Conservation (phyloP, 2,888 invertebrate species). For the Caenorhabditis drosophilae region DNA sequence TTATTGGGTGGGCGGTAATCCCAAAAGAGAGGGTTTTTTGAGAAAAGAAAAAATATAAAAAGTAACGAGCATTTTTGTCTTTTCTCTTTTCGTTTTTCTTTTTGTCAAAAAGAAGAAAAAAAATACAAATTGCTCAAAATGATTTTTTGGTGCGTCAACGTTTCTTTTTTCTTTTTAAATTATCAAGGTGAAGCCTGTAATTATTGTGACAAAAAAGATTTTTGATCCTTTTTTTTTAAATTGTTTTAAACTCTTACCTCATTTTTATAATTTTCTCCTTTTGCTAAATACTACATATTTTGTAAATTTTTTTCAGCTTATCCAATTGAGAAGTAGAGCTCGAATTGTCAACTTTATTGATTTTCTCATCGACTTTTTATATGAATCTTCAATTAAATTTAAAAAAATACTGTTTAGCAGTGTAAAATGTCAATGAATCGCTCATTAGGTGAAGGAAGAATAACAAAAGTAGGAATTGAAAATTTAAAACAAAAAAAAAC, state of each 20-base stretch:
- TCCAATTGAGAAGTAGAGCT: too few relatives aligned
- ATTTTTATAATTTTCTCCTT: background rate
- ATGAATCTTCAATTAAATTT: too few relatives aligned
- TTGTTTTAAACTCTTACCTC: background rate
- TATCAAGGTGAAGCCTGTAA: background rate
- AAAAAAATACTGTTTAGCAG: too few relatives aligned
- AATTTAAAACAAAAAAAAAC: background rate
- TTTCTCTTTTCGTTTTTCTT: background rate
- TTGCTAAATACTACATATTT: background rate
- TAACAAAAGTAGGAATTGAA: background rate
- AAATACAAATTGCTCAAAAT: too few relatives aligned
- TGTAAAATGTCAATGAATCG: conserved; percentile 11
- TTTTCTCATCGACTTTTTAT: too few relatives aligned
- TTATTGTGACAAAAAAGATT: background rate
- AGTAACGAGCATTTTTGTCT: background rate
- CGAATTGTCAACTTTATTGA: too few relatives aligned
- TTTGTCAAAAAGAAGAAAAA: background rate
- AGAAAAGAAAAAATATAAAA: too few relatives aligned
- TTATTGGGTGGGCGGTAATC: too few relatives aligned
- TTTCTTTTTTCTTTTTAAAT: background rate
- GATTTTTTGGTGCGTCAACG: too few relatives aligned
- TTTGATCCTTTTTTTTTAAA: background rate
- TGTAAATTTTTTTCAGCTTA: conserved; percentile 2
- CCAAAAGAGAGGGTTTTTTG: too few relatives aligned
- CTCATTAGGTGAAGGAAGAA: conserved; percentile 9